Conservation (phyloP, 2,888 invertebrate genomes). For the Clunio marinus region DNA sequence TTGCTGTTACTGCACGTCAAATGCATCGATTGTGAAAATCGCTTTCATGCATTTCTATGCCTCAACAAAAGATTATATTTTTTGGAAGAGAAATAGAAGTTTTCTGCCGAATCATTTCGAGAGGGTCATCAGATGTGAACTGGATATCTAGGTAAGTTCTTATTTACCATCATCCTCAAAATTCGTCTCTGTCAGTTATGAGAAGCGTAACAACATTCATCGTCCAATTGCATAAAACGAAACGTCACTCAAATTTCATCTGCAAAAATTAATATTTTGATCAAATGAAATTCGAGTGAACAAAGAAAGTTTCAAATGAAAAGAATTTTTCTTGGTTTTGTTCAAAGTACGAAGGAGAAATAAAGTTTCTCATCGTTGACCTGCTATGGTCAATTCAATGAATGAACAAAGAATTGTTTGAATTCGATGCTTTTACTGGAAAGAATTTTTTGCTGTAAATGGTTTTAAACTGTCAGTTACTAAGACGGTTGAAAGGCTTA, state of each 20-base stretch:
- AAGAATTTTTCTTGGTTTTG: background rate
- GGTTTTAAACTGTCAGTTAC: background rate
- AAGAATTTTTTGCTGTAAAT: background rate
- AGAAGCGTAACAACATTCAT: constrained; percentile 20
- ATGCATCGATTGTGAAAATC: background rate
- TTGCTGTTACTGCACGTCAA: background rate
- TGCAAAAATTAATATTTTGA: constrained; percentile 23
- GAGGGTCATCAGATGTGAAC: constrained; percentile 2
- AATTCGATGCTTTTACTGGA: background rate
- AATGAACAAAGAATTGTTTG: too few species aligned
- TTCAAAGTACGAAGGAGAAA: too few species aligned
- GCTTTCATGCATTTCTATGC: constrained; percentile 1
- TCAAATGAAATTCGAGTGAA: constrained; percentile 18
- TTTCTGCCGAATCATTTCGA: constrained; percentile 29
- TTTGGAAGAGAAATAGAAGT: too few species aligned
- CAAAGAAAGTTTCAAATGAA: background rate
- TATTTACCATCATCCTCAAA: background rate
- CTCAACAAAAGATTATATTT: background rate
- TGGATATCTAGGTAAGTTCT: too few species aligned
- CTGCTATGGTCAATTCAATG: constrained; percentile 7
- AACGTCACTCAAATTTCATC: constrained; percentile 33
- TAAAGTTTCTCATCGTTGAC: background rate
- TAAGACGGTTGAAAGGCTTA: constrained; percentile 1
- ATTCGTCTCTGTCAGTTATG: background rate
- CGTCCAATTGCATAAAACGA: constrained; percentile 33